Conservation (phyloP, 2,797 vertebrate genomes). For the Bufotes viridis region DNA sequence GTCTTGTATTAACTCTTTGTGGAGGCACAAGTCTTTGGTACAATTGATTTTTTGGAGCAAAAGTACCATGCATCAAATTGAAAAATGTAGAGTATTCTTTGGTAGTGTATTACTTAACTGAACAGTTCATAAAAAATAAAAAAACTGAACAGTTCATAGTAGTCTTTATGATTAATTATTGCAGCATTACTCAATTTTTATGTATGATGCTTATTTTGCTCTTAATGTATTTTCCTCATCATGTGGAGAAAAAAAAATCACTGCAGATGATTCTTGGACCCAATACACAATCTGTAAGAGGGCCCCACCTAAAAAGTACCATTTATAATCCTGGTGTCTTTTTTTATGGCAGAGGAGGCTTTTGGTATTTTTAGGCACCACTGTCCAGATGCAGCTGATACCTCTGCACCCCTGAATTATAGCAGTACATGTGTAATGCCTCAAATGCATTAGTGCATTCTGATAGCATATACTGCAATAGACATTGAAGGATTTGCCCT, state of each 20-base stretch:
- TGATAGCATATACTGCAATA: no score
- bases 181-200: background rate
- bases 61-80: background rate
- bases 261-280: no score
- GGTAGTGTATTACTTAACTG: background rate
- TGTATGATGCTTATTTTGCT: background rate
- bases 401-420: no score
- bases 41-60: background rate
- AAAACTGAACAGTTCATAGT: background rate
- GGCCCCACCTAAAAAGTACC: no score
- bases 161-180: background rate
- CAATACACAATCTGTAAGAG: no score
- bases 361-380: no score
- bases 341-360: no score
- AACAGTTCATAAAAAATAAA: background rate
- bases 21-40: background rate
- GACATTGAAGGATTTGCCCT: no score
- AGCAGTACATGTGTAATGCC: no score
- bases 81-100: background rate
- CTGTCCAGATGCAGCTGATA: no score
- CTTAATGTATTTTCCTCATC: background rate
- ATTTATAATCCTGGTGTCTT: no score
- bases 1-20: slow-evolving; percentile 11
- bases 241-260: background rate
- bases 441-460: no score